phyloP scores from a whole-genome alignment of 1,140 invertebrate species.

The Caligus rogercresseyi region DNA sequence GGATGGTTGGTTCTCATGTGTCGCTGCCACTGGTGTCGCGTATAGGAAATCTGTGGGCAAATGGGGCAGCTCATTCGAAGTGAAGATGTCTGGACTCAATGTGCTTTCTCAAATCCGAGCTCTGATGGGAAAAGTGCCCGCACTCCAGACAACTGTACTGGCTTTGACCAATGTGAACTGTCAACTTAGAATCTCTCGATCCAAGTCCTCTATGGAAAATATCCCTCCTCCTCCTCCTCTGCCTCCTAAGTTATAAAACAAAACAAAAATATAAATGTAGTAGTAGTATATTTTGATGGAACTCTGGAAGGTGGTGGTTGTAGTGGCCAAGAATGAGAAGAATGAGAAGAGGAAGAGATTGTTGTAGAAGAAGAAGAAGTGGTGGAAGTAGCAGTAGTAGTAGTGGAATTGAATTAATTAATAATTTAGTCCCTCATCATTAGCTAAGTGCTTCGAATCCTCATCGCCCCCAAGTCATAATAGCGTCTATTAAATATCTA shows the following conservation, averaged over 20 bases:
- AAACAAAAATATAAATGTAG: neutral
- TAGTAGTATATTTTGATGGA: too few species aligned
- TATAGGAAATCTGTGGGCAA: neutral
- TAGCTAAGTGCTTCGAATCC: too few species aligned
- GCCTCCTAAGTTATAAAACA: neutral
- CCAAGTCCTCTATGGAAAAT: neutral
- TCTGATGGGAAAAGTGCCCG: neutral
- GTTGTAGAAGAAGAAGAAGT: too few species aligned
- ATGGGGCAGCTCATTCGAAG: neutral
- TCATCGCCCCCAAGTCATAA: too few species aligned
- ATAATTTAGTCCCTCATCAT: too few species aligned
- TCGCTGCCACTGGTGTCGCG: neutral
- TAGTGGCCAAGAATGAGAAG: too few species aligned
- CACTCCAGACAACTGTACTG: conserved; percentile 1
- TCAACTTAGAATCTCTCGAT: neutral
- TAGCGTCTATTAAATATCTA: too few species aligned
- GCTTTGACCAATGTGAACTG: neutral
- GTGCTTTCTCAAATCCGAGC: conserved; percentile 2
- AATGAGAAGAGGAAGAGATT: too few species aligned
- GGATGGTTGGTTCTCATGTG: neutral
- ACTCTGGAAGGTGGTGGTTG: too few species aligned
- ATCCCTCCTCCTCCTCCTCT: too few species aligned
- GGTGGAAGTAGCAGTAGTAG: too few species aligned
- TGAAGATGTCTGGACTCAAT: neutral
- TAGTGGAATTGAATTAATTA: too few species aligned